A percentile compares a stretch with the other conserved stretches of the same genome.
Evolutionary conservation across 2,113 vertebrate genomes (phyloP).

Genomic region (Muscicapa adusta): DNA sequence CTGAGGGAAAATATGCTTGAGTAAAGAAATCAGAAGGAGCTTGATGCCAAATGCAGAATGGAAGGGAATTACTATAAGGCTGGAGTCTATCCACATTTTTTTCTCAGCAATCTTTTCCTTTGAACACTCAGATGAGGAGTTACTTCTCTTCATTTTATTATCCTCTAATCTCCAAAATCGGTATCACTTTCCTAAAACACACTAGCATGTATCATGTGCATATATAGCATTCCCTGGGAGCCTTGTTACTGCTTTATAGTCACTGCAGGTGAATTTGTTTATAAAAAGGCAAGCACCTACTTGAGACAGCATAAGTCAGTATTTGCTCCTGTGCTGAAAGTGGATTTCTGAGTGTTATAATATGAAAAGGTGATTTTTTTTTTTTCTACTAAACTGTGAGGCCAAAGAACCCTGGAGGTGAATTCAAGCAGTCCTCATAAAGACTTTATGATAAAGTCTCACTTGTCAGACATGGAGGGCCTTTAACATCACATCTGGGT

Average conservation of each 20-base stretch:
- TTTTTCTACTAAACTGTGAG: background rate
- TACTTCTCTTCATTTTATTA: background rate
- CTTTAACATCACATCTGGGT: background rate
- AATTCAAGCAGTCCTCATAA: background rate
- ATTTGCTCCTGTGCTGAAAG: background rate
- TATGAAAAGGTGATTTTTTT: background rate
- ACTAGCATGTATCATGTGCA: background rate
- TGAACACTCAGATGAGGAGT: background rate
- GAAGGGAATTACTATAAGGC: background rate
- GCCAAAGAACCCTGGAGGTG: background rate
- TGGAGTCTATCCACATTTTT: background rate
- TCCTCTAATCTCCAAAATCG: background rate
- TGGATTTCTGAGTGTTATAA: background rate
- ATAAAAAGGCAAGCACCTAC: background rate
- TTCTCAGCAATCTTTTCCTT: background rate
- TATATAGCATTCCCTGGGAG: background rate
- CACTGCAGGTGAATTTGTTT: constrained; percentile 15
- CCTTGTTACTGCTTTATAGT: background rate
- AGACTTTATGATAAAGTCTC: background rate
- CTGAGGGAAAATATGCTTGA: constrained; percentile 1
- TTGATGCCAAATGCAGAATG: background rate
- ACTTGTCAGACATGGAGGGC: background rate
- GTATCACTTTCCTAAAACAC: background rate
- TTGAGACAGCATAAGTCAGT: background rate
- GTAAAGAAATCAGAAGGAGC: background rate